Conservation (phyloP, 2,113 vertebrate species). For the Girardinichthys multiradiatus region DNA sequence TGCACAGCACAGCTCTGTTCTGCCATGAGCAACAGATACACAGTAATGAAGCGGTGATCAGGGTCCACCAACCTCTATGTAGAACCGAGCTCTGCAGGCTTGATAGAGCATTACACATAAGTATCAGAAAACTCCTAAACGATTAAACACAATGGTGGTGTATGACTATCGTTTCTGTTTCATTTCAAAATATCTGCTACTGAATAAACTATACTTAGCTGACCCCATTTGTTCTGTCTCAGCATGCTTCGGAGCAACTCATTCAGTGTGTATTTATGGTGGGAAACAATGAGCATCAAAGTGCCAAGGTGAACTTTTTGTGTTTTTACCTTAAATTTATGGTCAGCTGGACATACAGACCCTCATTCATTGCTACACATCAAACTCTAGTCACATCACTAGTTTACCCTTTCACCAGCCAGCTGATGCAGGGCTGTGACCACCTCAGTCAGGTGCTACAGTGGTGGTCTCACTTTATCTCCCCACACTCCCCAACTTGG, state of each 20-base stretch:
- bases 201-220: not conserved
- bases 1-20: too few relatives aligned
- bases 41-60: too few relatives aligned
- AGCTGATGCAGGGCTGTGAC: not conserved
- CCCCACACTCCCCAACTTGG: not conserved
- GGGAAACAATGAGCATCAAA: too few relatives aligned
- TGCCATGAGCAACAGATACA: too few relatives aligned
- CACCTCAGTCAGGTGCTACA: not conserved
- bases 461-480: not conserved
- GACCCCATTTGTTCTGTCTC: not conserved
- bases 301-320: too few relatives aligned
- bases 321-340: too few relatives aligned
- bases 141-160: not conserved
- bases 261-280: not conserved
- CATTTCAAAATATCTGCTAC: too few relatives aligned
- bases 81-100: not conserved
- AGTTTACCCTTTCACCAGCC: not conserved
- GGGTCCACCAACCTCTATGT: too few relatives aligned
- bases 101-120: not conserved
- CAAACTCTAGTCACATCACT: not conserved
- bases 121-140: not conserved
- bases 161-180: too few relatives aligned
- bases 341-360: too few relatives aligned
- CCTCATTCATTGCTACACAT: not conserved
- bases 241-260: not conserved